Base-by-base conservation (phyloP, 2,797 vertebrate species). In the Halcyon badia region DNA sequence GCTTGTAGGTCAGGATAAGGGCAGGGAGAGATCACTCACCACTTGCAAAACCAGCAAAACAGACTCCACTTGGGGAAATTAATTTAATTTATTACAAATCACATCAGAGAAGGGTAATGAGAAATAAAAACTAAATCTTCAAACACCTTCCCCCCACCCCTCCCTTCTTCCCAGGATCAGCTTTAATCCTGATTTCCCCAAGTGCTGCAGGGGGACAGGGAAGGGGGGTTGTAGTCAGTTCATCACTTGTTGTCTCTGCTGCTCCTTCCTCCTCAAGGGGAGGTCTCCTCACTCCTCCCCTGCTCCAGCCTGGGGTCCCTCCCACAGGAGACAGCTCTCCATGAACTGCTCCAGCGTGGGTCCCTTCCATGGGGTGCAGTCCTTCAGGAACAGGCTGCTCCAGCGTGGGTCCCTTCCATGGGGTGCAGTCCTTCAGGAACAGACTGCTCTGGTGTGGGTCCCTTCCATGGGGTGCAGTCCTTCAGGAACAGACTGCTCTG, bases 141-240 rank as follows among this genome's bases (percentile, higher is more conserved):
- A 46, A 42, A 17, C 7, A 37, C 17, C 6, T 52, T 71, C 6
- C 13, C 31, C 31, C 30, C 49, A 5, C 18, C 31, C 10, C n/a
- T 44, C 14, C 14, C 17, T 64, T 24, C 25, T 44, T 52, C 16
- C 26, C 11, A 6, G 39, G 10, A 37, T 71, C 14, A 35, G 5
- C 31, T 48, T 20, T 6, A n/a, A 28, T 37, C 10, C 13, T 5
- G 6, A 1, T 60, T 20, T 71, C 37, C 26, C 26, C 9, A 19
- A 44, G 37, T 1, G 2, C 37, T 2, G 6, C 79, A 62, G 39
- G 31, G 25, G 25, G 18, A 25, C 0, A 0, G 25, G 25, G 17
- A 54, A 26, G 17, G 57, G 57, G 13, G 14, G 4, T 31, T 83
- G 28, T 5, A 9, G 26, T 71, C 39, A 33, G 22, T 56, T 33